Evolutionary conservation across 2,113 vertebrate species (phyloP).

Genomic region (Coreoperca whiteheadi): DNA sequence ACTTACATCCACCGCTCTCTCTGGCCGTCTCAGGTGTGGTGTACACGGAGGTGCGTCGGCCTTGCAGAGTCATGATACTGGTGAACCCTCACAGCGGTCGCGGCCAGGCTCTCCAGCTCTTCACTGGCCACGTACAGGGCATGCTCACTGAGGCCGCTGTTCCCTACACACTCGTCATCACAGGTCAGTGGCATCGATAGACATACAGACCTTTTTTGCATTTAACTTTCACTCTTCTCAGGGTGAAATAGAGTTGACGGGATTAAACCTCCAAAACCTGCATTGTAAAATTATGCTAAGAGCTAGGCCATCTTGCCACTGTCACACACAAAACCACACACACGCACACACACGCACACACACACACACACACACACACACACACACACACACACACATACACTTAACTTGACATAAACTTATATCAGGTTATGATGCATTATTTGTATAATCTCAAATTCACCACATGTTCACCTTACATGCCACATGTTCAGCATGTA

Average conservation of each 20-base stretch:
- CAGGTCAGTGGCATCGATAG: conserved; percentile 81
- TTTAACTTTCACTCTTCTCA: background rate
- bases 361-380: background rate
- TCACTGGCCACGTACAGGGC: conserved; percentile 84
- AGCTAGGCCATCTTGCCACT: background rate
- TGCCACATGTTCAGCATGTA: conserved; percentile 16
- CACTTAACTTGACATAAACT: background rate
- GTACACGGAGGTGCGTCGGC: conserved; percentile 67
- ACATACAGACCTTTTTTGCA: background rate
- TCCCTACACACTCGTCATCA: conserved; percentile 86
- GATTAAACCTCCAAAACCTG: conserved; percentile 49
- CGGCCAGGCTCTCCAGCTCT: conserved; percentile 87
- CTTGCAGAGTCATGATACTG: conserved; percentile 87
- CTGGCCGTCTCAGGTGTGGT: conserved; percentile 51
- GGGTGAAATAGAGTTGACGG: background rate
- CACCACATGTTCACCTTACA: conserved; percentile 25
- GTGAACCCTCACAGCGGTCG: conserved; percentile 90
- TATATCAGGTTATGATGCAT: conserved; percentile 39
- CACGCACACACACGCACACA: background rate
- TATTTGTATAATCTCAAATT: conserved; percentile 45
- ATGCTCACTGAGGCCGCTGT: conserved; percentile 87
- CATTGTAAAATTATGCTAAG: background rate
- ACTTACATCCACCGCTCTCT: conserved; percentile 25
- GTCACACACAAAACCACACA: too few species aligned
- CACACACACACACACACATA: too few species aligned